These are phyloP conservation scores for Rhizomys pruinosus DNA, from an alignment of 2,113 vertebrate species.

Conservation along the genomic window DNA sequence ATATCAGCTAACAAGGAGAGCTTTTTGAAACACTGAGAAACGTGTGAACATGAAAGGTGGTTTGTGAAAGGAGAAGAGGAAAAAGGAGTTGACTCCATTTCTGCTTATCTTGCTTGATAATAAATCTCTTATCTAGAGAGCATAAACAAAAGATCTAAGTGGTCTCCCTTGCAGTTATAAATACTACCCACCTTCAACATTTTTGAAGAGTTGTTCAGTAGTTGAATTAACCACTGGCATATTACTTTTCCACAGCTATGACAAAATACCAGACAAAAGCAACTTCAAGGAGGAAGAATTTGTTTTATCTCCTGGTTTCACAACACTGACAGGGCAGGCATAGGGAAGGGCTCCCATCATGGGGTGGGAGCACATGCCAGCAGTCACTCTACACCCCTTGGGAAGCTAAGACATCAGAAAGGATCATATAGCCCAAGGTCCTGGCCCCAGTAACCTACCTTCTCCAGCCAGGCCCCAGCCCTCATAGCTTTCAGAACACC, in stretches of 20 bases:
- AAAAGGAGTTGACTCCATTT: not conserved
- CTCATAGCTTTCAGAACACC: not conserved
- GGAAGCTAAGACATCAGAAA: not conserved
- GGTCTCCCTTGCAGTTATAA: conserved; percentile 19
- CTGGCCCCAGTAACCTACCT: not conserved
- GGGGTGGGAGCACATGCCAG: too few relatives aligned
- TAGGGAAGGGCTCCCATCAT: not conserved
- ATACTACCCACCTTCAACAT: conserved; percentile 1
- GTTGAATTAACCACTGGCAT: not conserved
- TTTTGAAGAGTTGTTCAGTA: conserved; percentile 1
- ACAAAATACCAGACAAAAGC: not conserved
- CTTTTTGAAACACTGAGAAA: conserved; percentile 1
- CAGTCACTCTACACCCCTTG: not conserved
- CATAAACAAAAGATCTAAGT: not conserved
- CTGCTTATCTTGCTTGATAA: not conserved
- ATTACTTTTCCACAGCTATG: not conserved
- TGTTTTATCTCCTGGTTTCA: not conserved
- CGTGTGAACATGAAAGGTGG: not conserved
- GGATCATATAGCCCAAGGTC: not conserved
- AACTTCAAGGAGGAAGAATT: not conserved
- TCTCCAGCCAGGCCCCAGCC: not conserved
- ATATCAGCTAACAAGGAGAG: not conserved
- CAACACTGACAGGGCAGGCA: too few relatives aligned
- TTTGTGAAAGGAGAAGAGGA: too few relatives aligned
- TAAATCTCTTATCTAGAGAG: not conserved